Percentiles rank a stretch among this genome's conserved stretches.
Conservation (phyloP, 1,140 invertebrate species). For the Temnothorax nylanderi region DNA sequence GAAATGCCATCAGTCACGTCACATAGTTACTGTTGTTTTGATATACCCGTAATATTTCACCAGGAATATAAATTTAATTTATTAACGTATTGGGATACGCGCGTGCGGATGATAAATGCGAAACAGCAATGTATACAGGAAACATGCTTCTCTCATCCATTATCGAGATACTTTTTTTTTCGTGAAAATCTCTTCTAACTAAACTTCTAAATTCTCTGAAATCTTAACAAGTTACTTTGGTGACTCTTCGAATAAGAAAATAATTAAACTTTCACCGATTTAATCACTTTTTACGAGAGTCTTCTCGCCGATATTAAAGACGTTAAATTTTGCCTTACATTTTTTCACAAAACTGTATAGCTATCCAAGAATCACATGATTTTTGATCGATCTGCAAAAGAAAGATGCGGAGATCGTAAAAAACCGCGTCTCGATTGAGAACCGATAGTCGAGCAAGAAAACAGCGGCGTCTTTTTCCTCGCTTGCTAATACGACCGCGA, state of each 20-base stretch:
- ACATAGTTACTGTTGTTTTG: conserved; percentile 16
- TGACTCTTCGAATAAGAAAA: background rate
- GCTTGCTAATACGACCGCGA: background rate
- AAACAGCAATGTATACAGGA: background rate
- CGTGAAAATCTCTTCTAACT: background rate
- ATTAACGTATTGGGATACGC: conserved; percentile 8
- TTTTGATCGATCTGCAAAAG: background rate
- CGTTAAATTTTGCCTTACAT: background rate
- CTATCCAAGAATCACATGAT: background rate
- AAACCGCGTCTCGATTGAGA: background rate
- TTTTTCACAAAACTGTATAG: background rate
- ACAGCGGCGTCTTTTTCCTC: background rate
- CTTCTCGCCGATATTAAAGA: background rate
- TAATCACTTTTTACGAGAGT: background rate
- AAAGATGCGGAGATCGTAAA: background rate
- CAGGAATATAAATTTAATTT: conserved; percentile 32
- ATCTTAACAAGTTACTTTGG: background rate
- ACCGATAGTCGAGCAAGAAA: background rate
- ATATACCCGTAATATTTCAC: conserved; percentile 27
- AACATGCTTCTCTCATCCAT: background rate
- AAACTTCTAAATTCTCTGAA: background rate
- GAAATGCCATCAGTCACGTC: conserved; percentile 35
- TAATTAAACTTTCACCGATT: background rate
- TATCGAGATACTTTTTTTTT: conserved; percentile 3
- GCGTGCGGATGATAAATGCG: conserved; percentile 21